A percentile compares a stretch with the other conserved stretches of the same genome.
phyloP scores from a whole-genome alignment of 2,113 vertebrate genomes.

The Hystrix cristata region DNA sequence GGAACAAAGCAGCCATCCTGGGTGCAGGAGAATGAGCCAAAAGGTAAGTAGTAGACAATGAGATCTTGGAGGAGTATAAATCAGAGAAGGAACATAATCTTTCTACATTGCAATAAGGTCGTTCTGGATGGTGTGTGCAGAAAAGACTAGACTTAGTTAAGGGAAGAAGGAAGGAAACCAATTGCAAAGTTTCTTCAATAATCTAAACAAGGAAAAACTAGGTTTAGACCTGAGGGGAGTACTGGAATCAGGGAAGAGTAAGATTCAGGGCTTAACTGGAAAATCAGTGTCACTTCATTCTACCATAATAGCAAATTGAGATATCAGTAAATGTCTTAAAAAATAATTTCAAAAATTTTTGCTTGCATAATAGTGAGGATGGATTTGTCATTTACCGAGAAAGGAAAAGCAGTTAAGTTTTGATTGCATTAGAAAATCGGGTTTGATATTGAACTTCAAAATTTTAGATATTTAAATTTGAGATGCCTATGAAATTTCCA shows the following conservation, averaged over 20 bases:
- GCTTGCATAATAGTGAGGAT: background rate
- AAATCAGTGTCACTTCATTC: background rate
- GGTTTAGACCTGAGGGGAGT: background rate
- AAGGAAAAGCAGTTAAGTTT: background rate
- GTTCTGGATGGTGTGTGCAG: background rate
- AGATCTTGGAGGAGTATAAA: background rate
- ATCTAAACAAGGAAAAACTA: background rate
- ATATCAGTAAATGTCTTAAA: background rate
- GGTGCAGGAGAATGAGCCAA: background rate
- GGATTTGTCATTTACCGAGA: background rate
- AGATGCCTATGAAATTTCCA: background rate
- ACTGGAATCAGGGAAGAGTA: background rate
- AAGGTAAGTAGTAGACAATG: background rate
- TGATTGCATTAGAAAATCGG: background rate
- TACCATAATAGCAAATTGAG: background rate
- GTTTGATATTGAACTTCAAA: background rate
- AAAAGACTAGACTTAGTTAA: background rate
- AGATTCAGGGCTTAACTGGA: background rate
- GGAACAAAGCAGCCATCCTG: background rate
- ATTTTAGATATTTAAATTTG: slow-evolving; percentile 15
- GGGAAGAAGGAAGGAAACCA: background rate
- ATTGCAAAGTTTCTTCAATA: background rate
- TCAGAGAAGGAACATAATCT: background rate
- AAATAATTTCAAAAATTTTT: background rate
- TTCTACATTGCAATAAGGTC: background rate